Evolutionary conservation across 2,113 vertebrate genomes (phyloP).

Genomic region (Glareola pratincola): DNA sequence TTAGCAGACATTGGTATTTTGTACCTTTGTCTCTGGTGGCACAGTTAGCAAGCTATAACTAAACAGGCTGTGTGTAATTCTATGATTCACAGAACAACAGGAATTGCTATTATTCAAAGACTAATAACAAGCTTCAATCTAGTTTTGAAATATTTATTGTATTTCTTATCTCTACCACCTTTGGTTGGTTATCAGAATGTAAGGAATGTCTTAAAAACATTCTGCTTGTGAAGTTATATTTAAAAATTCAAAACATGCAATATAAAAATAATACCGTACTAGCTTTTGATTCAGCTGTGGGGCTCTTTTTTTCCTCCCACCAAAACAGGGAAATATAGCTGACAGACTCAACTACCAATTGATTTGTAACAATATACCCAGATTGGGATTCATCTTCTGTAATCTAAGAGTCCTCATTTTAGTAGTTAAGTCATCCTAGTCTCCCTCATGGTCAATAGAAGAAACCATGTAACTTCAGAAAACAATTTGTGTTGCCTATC

Average conservation of each 20-base stretch:
- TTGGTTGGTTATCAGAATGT: neutral
- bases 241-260: neutral
- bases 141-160: slow-evolving; percentile 23
- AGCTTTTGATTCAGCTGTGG: neutral
- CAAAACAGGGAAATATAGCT: neutral
- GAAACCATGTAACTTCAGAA: neutral
- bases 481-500: neutral
- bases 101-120: neutral
- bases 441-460: neutral
- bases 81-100: neutral
- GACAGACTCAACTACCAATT: neutral
- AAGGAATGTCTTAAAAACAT: neutral
- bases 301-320: neutral
- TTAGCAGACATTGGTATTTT: neutral
- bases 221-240: neutral
- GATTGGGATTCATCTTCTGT: neutral
- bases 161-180: neutral
- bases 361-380: neutral
- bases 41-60: neutral
- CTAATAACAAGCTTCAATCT: neutral
- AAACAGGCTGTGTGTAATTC: neutral
- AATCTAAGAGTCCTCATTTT: neutral
- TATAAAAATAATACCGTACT: neutral
- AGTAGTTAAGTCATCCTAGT: neutral
- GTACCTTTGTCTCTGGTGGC: neutral